These are phyloP conservation scores for Chrysolina haemoptera DNA, from an alignment of 2,888 invertebrate genomes.

Conservation along the genomic window DNA sequence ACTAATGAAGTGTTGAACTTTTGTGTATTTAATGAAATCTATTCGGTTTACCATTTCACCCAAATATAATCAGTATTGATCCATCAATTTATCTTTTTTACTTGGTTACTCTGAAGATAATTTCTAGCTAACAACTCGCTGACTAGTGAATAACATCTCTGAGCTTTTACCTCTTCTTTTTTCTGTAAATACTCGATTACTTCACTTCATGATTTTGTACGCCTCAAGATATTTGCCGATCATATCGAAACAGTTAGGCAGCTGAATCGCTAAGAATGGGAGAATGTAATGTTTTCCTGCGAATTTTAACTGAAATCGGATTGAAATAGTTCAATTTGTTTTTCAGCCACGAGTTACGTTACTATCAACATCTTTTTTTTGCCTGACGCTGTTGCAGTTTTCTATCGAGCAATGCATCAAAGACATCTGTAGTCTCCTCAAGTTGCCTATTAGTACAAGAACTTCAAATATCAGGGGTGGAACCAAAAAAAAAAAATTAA, in stretches of 20 bases:
- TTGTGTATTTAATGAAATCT: too few species aligned
- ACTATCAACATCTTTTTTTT: background rate
- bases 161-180: background rate
- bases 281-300: background rate
- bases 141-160: background rate
- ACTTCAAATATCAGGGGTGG: too few species aligned
- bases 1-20: too few species aligned
- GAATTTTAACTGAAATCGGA: background rate
- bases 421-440: too few species aligned
- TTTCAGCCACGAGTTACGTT: background rate
- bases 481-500: too few species aligned
- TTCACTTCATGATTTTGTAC: conserved; percentile 15
- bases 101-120: background rate
- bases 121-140: background rate
- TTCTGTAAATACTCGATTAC: conserved; percentile 9
- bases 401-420: too few species aligned
- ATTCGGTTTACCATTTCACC: too few species aligned
- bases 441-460: too few species aligned
- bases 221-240: conserved; percentile 19
- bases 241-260: background rate
- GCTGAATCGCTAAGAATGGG: background rate
- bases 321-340: background rate
- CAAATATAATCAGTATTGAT: too few species aligned
- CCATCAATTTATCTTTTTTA: too few species aligned
- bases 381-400: too few species aligned